phyloP scores from a whole-genome alignment of 2,113 vertebrate genomes.

The Daphoenositta chrysoptera region DNA sequence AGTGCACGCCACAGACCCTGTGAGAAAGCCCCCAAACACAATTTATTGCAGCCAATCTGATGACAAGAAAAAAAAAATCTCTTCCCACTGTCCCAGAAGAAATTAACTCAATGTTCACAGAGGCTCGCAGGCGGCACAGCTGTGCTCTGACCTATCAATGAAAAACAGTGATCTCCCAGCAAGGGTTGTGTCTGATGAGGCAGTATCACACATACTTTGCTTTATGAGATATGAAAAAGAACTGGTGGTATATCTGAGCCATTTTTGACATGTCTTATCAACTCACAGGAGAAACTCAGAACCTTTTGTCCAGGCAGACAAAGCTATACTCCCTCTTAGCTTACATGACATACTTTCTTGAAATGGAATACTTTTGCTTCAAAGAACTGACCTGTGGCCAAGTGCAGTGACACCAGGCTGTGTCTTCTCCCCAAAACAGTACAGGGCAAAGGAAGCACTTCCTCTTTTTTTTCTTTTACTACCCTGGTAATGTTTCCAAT shows the following conservation, averaged over 20 bases:
- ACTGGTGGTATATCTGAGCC: background rate
- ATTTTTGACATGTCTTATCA: background rate
- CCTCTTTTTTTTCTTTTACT: background rate
- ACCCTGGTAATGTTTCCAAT: background rate
- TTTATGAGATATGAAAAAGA: background rate
- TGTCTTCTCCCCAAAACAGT: background rate
- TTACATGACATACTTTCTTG: background rate
- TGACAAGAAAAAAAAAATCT: background rate
- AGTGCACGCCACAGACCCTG: fast-evolving
- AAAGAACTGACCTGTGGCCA: background rate
- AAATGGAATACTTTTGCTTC: background rate
- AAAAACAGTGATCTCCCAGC: background rate
- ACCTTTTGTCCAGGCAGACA: background rate
- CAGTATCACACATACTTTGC: background rate
- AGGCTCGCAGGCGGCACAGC: fast-evolving
- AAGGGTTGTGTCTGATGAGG: background rate
- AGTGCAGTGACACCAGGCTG: background rate
- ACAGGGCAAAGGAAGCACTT: background rate
- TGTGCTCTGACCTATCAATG: background rate
- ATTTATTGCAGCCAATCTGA: background rate
- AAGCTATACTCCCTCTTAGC: background rate
- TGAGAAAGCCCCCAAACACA: background rate
- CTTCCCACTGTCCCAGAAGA: background rate
- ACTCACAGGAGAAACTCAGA: background rate
- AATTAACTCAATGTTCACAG: background rate